A percentile compares a stretch with the other conserved stretches of the same genome.
Evolutionary conservation across 2,888 invertebrate species (phyloP).

Genomic region (Lasioglossum figueresi): DNA sequence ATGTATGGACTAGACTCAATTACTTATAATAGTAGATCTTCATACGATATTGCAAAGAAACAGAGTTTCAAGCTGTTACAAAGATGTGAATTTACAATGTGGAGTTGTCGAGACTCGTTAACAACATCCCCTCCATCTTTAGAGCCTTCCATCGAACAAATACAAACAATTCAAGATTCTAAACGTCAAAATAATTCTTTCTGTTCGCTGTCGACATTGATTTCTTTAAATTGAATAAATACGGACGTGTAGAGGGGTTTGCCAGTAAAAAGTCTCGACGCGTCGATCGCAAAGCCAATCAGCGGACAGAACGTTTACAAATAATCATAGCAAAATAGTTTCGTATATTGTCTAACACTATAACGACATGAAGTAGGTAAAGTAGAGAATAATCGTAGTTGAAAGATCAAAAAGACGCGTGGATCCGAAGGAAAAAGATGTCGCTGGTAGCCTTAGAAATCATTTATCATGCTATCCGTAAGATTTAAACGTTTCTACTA

Average conservation of each 20-base stretch:
- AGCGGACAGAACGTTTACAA: conserved; percentile 52
- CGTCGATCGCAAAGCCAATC: conserved; percentile 67
- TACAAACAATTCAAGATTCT: background rate
- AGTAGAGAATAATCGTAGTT: conserved; percentile 53
- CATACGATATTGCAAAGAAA: conserved; percentile 78
- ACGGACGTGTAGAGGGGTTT: background rate
- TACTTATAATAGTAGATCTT: conserved; percentile 80
- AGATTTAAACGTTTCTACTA: conserved; percentile 41
- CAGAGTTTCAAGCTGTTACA: conserved; percentile 64
- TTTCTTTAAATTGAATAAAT: background rate
- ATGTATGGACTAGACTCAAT: conserved; percentile 84
- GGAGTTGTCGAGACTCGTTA: conserved; percentile 44
- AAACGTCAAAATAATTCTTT: background rate
- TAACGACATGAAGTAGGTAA: conserved; percentile 57
- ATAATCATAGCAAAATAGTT: conserved; percentile 64
- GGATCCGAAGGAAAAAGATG: conserved; percentile 46
- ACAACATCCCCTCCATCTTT: conserved; percentile 4
- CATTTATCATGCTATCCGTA: conserved; percentile 33
- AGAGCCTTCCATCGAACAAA: background rate
- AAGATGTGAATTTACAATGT: conserved; percentile 59
- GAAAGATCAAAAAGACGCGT: conserved; percentile 47
- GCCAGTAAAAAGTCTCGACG: conserved; percentile 39
- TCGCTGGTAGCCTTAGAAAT: conserved; percentile 41
- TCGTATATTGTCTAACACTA: conserved; percentile 59
- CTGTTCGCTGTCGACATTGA: background rate